A percentile compares a stretch with the other conserved stretches of the same genome.
These are phyloP conservation scores for Pteronotus mesoamericanus DNA, from an alignment of 2,797 vertebrate genomes.

Conservation along the genomic window DNA sequence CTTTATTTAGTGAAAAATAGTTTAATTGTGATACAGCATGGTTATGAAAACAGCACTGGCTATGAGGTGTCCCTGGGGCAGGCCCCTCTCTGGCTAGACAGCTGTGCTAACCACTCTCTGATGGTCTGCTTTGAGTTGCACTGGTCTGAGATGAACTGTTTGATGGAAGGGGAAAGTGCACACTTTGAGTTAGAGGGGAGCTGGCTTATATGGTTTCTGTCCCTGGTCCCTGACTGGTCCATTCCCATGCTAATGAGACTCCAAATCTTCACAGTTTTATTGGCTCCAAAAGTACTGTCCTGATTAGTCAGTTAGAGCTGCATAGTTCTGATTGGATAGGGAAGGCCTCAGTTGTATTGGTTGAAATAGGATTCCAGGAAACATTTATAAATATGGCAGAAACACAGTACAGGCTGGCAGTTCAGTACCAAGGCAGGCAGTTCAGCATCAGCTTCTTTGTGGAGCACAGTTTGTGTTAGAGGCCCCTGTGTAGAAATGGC, in stretches of 20 bases:
- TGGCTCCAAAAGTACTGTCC: not conserved
- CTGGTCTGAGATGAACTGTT: no score
- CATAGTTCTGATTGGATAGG: not conserved
- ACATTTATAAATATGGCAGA: not conserved
- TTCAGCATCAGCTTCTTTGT: not conserved
- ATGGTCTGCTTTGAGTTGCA: not conserved
- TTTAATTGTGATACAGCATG: not conserved
- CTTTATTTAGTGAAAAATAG: not conserved
- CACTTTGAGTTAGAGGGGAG: not conserved
- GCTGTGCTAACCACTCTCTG: not conserved
- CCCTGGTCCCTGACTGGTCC: not conserved
- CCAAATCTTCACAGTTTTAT: not conserved
- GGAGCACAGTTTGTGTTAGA: not conserved
- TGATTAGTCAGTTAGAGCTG: not conserved
- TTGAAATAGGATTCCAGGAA: not conserved
- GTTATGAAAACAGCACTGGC: not conserved
- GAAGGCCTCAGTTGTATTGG: not conserved
- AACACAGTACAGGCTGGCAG: not conserved
- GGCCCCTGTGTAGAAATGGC: not conserved
- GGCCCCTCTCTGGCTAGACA: not conserved
- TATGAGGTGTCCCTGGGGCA: not conserved
- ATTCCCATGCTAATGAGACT: not conserved
- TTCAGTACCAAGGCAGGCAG: not conserved
- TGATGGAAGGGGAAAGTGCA: not conserved
- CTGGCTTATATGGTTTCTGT: not conserved